Evolutionary conservation across 2,113 vertebrate species (phyloP).

Genomic region (Euleptes europaea): DNA sequence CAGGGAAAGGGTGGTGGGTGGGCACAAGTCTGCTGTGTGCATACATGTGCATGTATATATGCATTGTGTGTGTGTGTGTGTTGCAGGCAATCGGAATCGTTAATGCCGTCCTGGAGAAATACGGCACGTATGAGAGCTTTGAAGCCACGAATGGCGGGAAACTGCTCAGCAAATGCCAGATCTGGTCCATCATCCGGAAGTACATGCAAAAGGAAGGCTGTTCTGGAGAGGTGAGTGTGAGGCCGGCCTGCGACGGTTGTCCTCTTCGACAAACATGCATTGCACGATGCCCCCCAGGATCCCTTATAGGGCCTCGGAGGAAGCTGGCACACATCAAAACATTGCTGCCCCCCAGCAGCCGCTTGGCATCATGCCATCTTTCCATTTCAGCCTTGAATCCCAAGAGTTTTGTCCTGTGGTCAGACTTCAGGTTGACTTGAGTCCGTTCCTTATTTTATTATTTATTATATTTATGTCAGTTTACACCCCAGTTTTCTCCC

Average conservation of each 20-base stretch:
- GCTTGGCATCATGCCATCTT: background rate
- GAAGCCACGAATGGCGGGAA: slow-evolving; percentile 89
- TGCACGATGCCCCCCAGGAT: no score
- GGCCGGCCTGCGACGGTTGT: background rate
- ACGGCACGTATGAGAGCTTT: slow-evolving; percentile 90
- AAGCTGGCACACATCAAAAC: no score
- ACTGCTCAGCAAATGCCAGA: slow-evolving; percentile 90
- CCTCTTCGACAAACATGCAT: no score
- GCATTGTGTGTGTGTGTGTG: background rate
- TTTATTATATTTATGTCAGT: no score
- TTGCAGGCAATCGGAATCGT: slow-evolving; percentile 90
- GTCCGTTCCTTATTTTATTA: background rate
- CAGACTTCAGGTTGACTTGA: background rate
- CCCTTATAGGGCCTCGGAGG: background rate
- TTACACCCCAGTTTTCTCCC: no score
- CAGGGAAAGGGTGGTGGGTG: no score
- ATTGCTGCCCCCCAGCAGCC: background rate
- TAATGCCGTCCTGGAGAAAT: slow-evolving; percentile 88
- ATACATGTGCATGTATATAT: no score
- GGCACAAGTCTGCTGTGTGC: no score
- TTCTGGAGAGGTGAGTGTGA: slow-evolving; percentile 86
- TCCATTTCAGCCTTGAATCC: background rate
- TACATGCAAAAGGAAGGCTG: slow-evolving; percentile 98
- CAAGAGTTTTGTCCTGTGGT: no score
- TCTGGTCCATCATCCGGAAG: slow-evolving; percentile 90